Evolutionary conservation across 2,888 invertebrate species (phyloP).

Genomic region (Lepas anatifera): DNA sequence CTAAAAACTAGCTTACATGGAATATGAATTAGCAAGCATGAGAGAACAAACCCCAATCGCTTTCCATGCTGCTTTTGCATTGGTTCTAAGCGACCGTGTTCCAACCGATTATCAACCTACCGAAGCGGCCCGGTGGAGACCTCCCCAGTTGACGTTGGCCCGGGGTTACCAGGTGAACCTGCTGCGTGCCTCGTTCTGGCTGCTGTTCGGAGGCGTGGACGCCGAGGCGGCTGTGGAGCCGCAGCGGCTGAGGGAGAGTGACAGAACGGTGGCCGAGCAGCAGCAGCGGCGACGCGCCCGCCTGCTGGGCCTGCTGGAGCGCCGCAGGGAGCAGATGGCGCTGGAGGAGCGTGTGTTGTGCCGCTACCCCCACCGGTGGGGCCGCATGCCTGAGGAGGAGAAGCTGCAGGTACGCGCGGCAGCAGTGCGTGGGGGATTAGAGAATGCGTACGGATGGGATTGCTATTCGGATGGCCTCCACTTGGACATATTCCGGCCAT

Average conservation of each 20-base stretch:
- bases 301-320: background rate
- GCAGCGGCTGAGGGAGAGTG: background rate
- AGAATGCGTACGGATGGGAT: too few relatives aligned
- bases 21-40: too few relatives aligned
- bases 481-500: too few relatives aligned
- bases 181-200: constrained; percentile 1
- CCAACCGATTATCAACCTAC: too few relatives aligned
- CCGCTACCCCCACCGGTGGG: background rate
- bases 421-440: too few relatives aligned
- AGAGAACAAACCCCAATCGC: too few relatives aligned
- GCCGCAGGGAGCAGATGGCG: background rate
- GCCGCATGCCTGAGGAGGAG: background rate
- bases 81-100: too few relatives aligned
- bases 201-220: background rate
- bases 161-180: constrained; percentile 11
- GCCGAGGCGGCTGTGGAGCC: background rate
- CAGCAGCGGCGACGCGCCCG: background rate
- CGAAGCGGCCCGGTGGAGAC: too few relatives aligned
- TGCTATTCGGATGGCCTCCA: too few relatives aligned
- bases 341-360: background rate
- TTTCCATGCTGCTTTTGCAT: too few relatives aligned
- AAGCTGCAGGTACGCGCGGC: background rate
- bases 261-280: background rate
- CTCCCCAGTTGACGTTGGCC: too few relatives aligned
- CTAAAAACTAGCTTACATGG: too few relatives aligned